These are phyloP conservation scores for Parotia lawesii DNA, from an alignment of 2,113 vertebrate species.

Conservation along the genomic window DNA sequence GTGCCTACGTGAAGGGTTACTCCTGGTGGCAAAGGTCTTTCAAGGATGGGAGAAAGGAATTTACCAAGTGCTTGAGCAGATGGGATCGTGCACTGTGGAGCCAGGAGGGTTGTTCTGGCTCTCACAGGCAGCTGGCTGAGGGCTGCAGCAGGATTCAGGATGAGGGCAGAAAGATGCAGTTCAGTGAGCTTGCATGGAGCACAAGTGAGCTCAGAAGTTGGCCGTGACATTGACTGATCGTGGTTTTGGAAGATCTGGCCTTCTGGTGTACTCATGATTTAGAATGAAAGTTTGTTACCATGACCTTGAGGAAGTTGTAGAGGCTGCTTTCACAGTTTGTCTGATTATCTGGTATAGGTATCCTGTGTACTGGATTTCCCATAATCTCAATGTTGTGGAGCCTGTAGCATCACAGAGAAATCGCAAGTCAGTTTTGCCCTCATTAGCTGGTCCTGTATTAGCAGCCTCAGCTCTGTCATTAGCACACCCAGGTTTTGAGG, in stretches of 20 bases:
- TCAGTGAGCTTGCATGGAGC: background rate
- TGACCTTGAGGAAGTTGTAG: background rate
- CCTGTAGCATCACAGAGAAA: background rate
- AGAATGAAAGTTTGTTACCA: background rate
- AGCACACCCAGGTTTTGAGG: background rate
- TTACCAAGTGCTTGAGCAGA: background rate
- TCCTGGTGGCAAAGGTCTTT: background rate
- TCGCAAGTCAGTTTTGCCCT: background rate
- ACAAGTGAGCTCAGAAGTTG: accelerated
- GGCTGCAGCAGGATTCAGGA: background rate
- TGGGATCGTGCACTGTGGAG: accelerated
- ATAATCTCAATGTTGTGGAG: background rate
- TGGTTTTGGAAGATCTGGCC: background rate
- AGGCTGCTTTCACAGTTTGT: background rate
- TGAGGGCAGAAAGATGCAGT: background rate
- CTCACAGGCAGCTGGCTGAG: background rate
- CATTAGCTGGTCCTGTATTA: background rate
- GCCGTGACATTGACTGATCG: background rate
- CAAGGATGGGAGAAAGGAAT: background rate
- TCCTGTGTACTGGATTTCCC: background rate
- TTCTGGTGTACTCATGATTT: background rate
- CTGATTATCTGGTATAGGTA: background rate
- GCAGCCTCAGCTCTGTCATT: background rate
- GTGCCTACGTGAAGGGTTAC: background rate
- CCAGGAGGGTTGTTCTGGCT: background rate